Evolutionary conservation across 2,888 invertebrate genomes (phyloP).

Genomic region (Lycia hirtaria): DNA sequence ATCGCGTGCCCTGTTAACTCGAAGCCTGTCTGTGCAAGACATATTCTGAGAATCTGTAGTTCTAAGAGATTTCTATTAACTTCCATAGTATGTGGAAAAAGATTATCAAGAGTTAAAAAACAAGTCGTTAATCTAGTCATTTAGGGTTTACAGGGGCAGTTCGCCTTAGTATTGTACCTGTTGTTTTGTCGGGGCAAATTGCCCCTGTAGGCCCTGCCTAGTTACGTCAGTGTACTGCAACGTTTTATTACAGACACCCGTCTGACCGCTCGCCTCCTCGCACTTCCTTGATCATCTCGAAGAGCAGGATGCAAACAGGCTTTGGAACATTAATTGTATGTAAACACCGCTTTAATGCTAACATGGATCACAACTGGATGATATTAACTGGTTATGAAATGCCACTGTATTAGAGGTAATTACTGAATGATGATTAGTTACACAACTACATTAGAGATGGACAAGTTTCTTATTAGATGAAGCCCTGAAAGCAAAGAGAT

Average conservation of each 20-base stretch:
- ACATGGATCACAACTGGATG: slow-evolving; percentile 55
- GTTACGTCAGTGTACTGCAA: slow-evolving; percentile 14
- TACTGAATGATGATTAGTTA: neutral
- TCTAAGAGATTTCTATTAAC: no score
- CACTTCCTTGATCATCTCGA: slow-evolving; percentile 58
- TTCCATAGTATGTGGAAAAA: no score
- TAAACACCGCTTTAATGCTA: slow-evolving; percentile 45
- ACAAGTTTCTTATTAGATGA: neutral
- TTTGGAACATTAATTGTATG: slow-evolving; percentile 53
- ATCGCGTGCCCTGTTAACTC: no score
- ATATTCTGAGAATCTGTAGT: no score
- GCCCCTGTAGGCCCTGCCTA: neutral
- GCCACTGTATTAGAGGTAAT: neutral
- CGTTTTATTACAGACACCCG: slow-evolving; percentile 46
- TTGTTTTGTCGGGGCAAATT: neutral
- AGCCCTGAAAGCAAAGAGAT: no score
- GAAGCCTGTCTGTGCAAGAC: no score
- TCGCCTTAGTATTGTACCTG: no score
- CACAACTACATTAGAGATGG: neutral
- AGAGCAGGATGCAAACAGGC: slow-evolving; percentile 69
- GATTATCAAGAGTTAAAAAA: no score
- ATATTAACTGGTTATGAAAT: slow-evolving; percentile 15
- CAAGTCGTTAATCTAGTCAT: no score
- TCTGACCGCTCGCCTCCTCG: slow-evolving; percentile 53
- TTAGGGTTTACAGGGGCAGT: no score